Evolutionary conservation across 2,888 invertebrate species (phyloP).

Genomic region (Cepaea hortensis): DNA sequence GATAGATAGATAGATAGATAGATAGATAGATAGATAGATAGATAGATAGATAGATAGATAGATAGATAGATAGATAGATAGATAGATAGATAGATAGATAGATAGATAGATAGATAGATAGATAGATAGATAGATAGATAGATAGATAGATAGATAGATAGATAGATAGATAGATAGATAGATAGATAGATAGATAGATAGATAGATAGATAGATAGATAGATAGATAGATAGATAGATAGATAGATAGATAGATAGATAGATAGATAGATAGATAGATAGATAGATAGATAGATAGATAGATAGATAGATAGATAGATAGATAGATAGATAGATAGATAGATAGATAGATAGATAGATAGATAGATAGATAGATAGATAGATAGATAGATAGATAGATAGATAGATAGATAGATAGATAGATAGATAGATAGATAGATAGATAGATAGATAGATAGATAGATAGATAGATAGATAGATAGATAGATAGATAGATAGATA

Average conservation of each 20-base stretch:
- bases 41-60: no score
- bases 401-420: not conserved
- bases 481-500: not conserved
- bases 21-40: no score
- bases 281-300: constrained; percentile 9
- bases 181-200: not conserved
- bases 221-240: constrained; percentile 13
- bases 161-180: no score
- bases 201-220: constrained; percentile 13
- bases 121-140: no score
- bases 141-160: no score
- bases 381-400: not conserved
- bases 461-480: not conserved
- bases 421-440: not conserved
- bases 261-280: constrained; percentile 16
- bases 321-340: not conserved
- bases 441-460: not conserved
- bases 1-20: no score
- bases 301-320: not conserved
- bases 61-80: no score
- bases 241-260: constrained; percentile 18
- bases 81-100: no score
- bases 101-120: no score
- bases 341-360: not conserved
- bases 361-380: not conserved